Conservation (phyloP, 2,797 vertebrate species). For the Alca torda region DNA sequence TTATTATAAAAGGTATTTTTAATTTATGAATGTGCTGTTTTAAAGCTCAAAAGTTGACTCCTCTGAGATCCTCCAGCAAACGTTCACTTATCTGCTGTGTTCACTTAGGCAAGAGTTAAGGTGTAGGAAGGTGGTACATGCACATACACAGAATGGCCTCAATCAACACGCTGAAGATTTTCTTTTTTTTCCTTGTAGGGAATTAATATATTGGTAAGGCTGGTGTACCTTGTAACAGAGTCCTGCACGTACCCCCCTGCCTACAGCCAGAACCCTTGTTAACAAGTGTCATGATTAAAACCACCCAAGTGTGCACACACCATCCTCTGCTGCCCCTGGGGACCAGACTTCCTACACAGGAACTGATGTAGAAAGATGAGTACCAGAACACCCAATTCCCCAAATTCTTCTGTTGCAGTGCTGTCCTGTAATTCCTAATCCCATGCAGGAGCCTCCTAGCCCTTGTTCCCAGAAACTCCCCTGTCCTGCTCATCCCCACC, state of each 20-base stretch:
- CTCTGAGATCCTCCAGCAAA: not conserved
- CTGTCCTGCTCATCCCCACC: not conserved
- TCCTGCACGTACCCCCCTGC: not conserved
- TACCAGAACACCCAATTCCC: not conserved
- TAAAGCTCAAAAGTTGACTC: not conserved
- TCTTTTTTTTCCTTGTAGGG: not conserved
- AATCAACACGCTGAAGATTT: accelerated
- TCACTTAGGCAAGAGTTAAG: not conserved
- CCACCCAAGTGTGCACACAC: not conserved
- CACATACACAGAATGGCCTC: not conserved
- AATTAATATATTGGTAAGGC: not conserved
- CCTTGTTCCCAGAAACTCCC: not conserved
- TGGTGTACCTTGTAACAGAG: not conserved
- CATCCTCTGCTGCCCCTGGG: not conserved
- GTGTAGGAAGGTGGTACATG: not conserved
- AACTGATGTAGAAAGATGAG: not conserved
- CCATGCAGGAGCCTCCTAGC: not conserved
- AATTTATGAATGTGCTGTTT: not conserved
- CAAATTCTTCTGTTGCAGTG: not conserved
- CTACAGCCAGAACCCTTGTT: not conserved
- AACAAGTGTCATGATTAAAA: not conserved
- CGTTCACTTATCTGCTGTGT: not conserved
- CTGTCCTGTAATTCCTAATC: not conserved
- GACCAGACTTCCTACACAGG: not conserved
- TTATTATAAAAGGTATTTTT: not conserved